Base-by-base conservation (phyloP, 2,113 vertebrate species). In the Hymenochirus boettgeri region DNA sequence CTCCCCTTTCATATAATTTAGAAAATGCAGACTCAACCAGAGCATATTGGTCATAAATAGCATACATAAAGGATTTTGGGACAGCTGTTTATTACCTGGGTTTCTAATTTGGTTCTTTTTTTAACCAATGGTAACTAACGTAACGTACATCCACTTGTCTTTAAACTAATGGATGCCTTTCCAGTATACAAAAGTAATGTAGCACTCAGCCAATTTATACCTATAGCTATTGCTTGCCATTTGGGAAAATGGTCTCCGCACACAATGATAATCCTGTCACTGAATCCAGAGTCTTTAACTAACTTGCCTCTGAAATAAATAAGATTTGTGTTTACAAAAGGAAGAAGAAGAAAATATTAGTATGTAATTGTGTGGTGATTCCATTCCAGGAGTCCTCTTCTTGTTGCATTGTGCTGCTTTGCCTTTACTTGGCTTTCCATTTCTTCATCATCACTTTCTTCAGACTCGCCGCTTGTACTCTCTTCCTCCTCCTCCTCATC, bases 401-500 rank as follows among this genome's bases (percentile, higher is more conserved):
- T 70, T 81, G 31, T 53, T 53, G 57, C 57, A 3, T 77, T 82
- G 70, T 81, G 84, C 74, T 86, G 88, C 15, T 76, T 76, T 73
- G 48, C 75, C 83, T 82, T 81, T 74, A 83, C 81, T 51, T 78
- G 71, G 52, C 79, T 82, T 50, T 78, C 83, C 23, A 83, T 83
- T 6, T 81, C 83, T 23, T 93, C 93, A 3, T 97, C 93, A 52
- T 91, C 91, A 26, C 91, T 97, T 72, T 92, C 92, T 21, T 95
- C 94, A 46, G 95, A 96, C 69, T 93, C 92, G 26, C 87, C 89
- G 66, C 92, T 95, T 69, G 89, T 92, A 63, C 89, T 90, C 70
- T 94, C 93, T 6, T 87, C 62, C 0, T 80, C 89, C 67, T 92
- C 90, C 45, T 91, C 86, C 27, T 88, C 92, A 50, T 90, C 87